A percentile compares a stretch with the other conserved stretches of the same genome.
Evolutionary conservation across 2,113 vertebrate genomes (phyloP).

Genomic region (Hemiprocne comata): DNA sequence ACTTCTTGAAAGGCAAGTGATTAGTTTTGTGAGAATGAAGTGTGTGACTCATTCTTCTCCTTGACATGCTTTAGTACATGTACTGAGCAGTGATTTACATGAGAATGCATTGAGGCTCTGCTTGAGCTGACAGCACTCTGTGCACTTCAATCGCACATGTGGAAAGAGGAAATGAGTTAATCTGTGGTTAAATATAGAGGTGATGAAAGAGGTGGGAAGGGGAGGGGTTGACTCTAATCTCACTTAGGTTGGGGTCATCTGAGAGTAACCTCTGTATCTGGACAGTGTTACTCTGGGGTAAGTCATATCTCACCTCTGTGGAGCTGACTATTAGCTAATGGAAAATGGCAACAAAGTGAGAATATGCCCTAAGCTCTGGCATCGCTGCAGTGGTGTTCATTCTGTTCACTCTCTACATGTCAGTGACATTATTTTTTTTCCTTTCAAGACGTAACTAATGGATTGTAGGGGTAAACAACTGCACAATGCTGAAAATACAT

Average conservation of each 20-base stretch:
- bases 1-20: neutral
- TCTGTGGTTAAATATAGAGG: slow-evolving; percentile 66
- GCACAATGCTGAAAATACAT: neutral
- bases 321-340: slow-evolving; percentile 54
- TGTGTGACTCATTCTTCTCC: neutral
- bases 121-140: neutral
- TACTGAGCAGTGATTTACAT: neutral
- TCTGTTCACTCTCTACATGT: neutral
- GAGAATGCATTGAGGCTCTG: neutral
- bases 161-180: slow-evolving; percentile 62
- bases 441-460: neutral
- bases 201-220: slow-evolving; percentile 42
- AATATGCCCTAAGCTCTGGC: neutral
- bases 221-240: slow-evolving; percentile 53
- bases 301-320: slow-evolving; percentile 1
- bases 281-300: slow-evolving; percentile 9
- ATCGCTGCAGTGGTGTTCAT: neutral
- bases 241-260: neutral
- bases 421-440: neutral
- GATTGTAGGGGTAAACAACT: neutral
- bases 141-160: slow-evolving; percentile 36
- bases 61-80: neutral
- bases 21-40: neutral
- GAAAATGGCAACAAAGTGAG: slow-evolving; percentile 25
- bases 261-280: slow-evolving; percentile 39